Conservation (phyloP, 1,140 invertebrate species). For the Pinna nobilis region DNA sequence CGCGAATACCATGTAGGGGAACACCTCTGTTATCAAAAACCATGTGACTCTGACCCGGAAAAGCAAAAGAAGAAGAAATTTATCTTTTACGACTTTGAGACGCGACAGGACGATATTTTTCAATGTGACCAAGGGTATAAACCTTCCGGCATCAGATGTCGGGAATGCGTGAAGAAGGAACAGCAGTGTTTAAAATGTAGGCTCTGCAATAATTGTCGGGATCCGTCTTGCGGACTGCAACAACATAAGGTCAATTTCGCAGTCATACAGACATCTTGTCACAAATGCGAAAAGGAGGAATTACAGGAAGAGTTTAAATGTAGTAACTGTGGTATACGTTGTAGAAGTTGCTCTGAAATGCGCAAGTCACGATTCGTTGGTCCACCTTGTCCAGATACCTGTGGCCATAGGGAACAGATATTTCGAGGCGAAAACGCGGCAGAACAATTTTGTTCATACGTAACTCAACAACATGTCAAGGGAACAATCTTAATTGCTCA, state of each 20-base stretch:
- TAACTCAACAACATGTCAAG: conserved; percentile 11
- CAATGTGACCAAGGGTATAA: conserved; percentile 13
- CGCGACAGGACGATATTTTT: conserved; percentile 8
- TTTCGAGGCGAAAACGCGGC: conserved; percentile 20
- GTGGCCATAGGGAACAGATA: conserved; percentile 28
- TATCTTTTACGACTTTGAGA: conserved; percentile 33
- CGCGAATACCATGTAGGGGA: conserved; percentile 10
- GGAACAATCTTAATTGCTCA: conserved; percentile 14
- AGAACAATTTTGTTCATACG: conserved; percentile 7
- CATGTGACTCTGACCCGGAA: not conserved
- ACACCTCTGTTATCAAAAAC: conserved; percentile 28
- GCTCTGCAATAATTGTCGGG: conserved; percentile 11
- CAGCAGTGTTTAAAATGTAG: conserved; percentile 19
- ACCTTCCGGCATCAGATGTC: not conserved
- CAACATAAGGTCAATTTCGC: conserved; percentile 16
- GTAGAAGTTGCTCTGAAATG: conserved; percentile 21
- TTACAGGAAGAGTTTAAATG: conserved; percentile 1
- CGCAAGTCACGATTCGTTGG: conserved; percentile 1
- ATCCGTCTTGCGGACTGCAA: conserved; percentile 8
- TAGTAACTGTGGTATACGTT: conserved; percentile 19
- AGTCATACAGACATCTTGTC: conserved; percentile 20
- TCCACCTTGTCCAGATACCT: conserved; percentile 24
- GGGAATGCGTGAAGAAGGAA: conserved; percentile 7
- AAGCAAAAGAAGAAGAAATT: conserved; percentile 8
- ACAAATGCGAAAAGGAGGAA: conserved; percentile 3